Percentiles rank a stretch among this genome's conserved stretches.
phyloP scores from a whole-genome alignment of 2,888 invertebrate species.

The Macroteleia sp. region DNA sequence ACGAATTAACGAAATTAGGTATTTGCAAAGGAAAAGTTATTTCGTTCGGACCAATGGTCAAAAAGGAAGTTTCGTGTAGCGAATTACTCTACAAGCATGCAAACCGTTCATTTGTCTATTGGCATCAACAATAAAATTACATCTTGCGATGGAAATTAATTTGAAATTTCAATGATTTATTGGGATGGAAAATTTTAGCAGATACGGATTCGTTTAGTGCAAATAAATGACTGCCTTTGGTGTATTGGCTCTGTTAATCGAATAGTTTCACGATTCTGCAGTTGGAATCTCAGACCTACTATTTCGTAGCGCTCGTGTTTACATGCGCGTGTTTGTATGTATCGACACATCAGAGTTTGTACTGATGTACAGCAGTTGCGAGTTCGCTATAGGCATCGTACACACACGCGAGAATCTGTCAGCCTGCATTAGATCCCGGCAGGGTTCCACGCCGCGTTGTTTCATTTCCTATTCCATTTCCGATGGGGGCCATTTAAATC shows the following conservation, averaged over 20 bases:
- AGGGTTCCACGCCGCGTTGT: conserved; percentile 72
- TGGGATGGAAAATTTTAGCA: conserved; percentile 46
- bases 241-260: conserved; percentile 63
- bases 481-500: conserved; percentile 80
- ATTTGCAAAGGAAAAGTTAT: conserved; percentile 26
- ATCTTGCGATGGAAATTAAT: conserved; percentile 36
- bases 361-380: conserved; percentile 35
- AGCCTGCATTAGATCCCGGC: too few relatives aligned
- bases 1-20: conserved; percentile 21
- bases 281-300: conserved; percentile 64
- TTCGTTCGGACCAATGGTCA: conserved; percentile 11
- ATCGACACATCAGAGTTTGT: conserved; percentile 58
- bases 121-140: conserved; percentile 30
- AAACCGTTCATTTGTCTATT: conserved; percentile 22
- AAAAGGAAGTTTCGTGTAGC: conserved; percentile 18
- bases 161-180: conserved; percentile 41
- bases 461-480: conserved; percentile 82
- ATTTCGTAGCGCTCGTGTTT: conserved; percentile 34
- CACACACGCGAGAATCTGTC: too few relatives aligned
- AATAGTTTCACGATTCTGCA: conserved; percentile 64
- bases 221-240: conserved; percentile 54
- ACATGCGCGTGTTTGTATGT: conserved; percentile 8
- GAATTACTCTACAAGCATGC: conserved; percentile 14
- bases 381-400: conserved; percentile 39
- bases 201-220: conserved; percentile 50